Base-by-base conservation (phyloP, 2,113 vertebrate genomes). In the Silurus meridionalis region DNA sequence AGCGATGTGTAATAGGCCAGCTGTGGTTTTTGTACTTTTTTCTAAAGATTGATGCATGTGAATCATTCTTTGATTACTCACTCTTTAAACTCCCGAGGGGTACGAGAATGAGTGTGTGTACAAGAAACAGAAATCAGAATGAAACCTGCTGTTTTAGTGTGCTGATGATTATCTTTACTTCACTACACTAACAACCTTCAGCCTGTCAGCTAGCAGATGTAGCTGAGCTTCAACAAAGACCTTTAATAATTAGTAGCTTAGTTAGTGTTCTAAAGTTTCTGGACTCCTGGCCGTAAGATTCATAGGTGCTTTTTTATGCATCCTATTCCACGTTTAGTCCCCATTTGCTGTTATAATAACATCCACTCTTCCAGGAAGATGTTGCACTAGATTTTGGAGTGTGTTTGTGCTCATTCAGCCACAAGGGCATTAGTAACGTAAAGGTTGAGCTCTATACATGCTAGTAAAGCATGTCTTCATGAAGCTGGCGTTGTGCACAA, bases 91-190 rank as follows among this genome's bases (percentile, higher is more conserved):
- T 66, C 46, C 77, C 23, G 1, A 61, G 60, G 58, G 66, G 86
- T 87, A 77, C 83, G 86, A 81, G 86, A 83, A 88, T 25, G 19
- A 53, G 48, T 66, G 28, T 74, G 23, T 60, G 60, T 37, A 23
- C 13, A 63, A 81, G 85, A 83, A 88, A 81, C 64, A 64, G 82
- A 75, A 82, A 83, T 85, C 52, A 78, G 8, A 85, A 6, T 71
- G 79, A 87, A 82, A 82, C 55, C 72, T 79, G 71, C n/a, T 71
- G 83, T 21, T 58, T 80, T 74, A 52, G 66, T 55, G 60, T 75
- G 85, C 37, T 60, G 64, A 8, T 71, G 50, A 60, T 80, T 53
- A 58, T 80, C 53, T 25, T 8, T 37, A 8, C 60, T 8, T 80
- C 77, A 69, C 72, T 46, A 52, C 14, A 21, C 64, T 71, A 78